phyloP scores from a whole-genome alignment of 2,113 vertebrate species.

The cattle (Bos taurus) region ARS-UCD2.0 NC_037328.1:138456001-138456500 shows the following conservation, averaged over 20 bases:
- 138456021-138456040: background rate
- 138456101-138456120: too few species aligned
- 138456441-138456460: background rate
- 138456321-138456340: background rate
- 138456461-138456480: background rate
- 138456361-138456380: background rate
- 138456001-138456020: background rate
- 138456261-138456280: background rate
- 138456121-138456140: background rate
- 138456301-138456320: background rate
- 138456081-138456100: background rate
- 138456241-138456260: background rate
- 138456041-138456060: too few species aligned
- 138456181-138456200: background rate
- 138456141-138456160: background rate
- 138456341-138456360: background rate
- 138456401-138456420: background rate
- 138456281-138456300: background rate
- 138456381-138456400: background rate
- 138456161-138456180: background rate
- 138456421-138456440: background rate
- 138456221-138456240: background rate
- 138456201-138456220: background rate
- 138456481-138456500: background rate
- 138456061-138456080: background rate